Conservation (phyloP, 1,140 invertebrate species). For the Hylyphantes graminicola region DNA sequence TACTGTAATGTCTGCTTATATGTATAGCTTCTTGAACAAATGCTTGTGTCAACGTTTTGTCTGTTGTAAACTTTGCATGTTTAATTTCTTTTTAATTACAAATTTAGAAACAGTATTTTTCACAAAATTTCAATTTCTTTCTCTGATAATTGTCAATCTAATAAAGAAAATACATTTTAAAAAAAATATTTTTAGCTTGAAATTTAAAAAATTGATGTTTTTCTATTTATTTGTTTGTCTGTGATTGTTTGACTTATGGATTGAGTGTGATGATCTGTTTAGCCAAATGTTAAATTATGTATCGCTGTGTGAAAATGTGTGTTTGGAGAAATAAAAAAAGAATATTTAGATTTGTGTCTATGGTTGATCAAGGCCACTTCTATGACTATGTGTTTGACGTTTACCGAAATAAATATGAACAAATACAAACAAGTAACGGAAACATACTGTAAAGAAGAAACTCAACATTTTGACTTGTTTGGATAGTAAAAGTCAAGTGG, state of each 20-base stretch:
- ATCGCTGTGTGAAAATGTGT: slow-evolving; percentile 3
- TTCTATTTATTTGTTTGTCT: slow-evolving; percentile 41
- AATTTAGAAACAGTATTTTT: not conserved
- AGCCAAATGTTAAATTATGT: slow-evolving; percentile 35
- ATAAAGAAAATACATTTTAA: not conserved
- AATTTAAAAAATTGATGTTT: not conserved
- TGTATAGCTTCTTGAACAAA: not conserved
- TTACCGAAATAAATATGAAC: too few relatives aligned
- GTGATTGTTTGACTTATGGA: slow-evolving; percentile 28
- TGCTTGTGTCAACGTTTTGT: not conserved
- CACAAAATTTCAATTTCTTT: not conserved
- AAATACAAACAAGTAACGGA: too few relatives aligned
- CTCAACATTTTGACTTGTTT: too few relatives aligned
- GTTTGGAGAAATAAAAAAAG: slow-evolving; percentile 21
- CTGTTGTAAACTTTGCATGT: not conserved
- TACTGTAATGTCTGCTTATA: not conserved
- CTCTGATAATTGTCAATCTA: not conserved
- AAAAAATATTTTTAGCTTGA: not conserved
- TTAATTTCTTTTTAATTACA: not conserved
- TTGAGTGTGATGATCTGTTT: slow-evolving; percentile 22
- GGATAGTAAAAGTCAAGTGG: too few relatives aligned
- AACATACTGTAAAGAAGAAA: too few relatives aligned
- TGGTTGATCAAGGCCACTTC: too few relatives aligned
- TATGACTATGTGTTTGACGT: too few relatives aligned
- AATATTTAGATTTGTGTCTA: not conserved